These are phyloP conservation scores for Saccostrea glomerata DNA, from an alignment of 1,140 invertebrate species.

Conservation along the genomic window DNA sequence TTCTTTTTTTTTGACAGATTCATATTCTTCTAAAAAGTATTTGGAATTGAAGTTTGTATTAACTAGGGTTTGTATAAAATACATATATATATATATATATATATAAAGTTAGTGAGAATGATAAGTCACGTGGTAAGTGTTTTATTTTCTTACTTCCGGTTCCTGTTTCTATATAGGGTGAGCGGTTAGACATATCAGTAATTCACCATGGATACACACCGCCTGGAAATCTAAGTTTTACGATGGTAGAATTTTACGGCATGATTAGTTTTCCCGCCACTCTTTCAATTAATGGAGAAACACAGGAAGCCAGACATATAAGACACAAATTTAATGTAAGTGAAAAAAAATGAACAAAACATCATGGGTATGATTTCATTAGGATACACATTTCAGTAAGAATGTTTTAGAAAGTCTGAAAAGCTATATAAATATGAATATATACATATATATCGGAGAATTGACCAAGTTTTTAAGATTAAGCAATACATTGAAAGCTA, in stretches of 20 bases:
- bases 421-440: not conserved
- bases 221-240: slow-evolving; percentile 18
- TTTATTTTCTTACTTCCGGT: not conserved
- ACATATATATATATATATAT: no score
- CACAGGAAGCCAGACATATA: slow-evolving; percentile 1
- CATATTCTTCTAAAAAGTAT: slow-evolving; percentile 39
- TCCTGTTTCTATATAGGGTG: slow-evolving; percentile 35
- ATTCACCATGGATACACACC: slow-evolving; percentile 44
- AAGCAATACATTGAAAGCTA: not conserved
- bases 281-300: slow-evolving; percentile 23
- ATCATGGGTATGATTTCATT: no score
- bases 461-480: not conserved
- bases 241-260: slow-evolving; percentile 52
- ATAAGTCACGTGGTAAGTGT: not conserved
- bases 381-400: no score
- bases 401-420: no score
- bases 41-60: slow-evolving; percentile 38
- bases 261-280: slow-evolving; percentile 42
- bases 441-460: not conserved
- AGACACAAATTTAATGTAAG: slow-evolving; percentile 34
- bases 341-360: not conserved
- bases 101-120: not conserved
- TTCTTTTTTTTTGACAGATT: slow-evolving; percentile 42
- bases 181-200: slow-evolving; percentile 44
- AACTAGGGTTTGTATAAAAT: slow-evolving; percentile 29